Evolutionary conservation across 2,797 vertebrate species (phyloP).

Genomic region (Falco novaeseelandiae): DNA sequence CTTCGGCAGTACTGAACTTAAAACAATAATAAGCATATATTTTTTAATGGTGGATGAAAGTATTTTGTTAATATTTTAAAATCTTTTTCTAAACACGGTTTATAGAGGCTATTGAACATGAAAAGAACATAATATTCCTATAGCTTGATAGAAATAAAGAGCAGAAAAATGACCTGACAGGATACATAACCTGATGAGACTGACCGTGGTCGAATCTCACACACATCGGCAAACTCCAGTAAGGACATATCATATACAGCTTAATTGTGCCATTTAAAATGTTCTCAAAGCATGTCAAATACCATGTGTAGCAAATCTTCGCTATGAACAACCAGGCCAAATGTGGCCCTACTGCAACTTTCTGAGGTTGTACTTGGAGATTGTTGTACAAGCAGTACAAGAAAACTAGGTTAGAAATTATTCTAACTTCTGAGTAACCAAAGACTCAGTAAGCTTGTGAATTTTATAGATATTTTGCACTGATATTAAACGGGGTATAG

Average conservation of each 20-base stretch:
- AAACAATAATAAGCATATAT: background rate
- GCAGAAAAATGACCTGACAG: background rate
- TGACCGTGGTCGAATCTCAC: background rate
- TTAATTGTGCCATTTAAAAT: background rate
- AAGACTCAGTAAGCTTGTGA: background rate
- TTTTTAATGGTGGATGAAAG: background rate
- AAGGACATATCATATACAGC: background rate
- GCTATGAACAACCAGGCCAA: background rate
- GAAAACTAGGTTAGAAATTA: background rate
- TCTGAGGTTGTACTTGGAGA: accelerated
- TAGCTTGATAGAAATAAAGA: background rate
- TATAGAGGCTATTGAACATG: background rate
- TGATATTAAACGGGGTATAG: background rate
- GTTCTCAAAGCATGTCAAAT: background rate
- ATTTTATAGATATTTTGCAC: background rate
- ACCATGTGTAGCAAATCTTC: background rate
- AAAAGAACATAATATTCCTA: background rate
- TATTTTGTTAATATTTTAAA: accelerated
- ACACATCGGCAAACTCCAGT: background rate
- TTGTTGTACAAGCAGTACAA: background rate
- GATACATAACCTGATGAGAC: background rate
- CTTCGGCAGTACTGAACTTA: background rate
- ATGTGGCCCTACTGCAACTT: background rate
- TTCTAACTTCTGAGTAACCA: background rate
- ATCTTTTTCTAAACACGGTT: background rate